Percentiles rank a stretch among this genome's conserved stretches.
Evolutionary conservation across 2,797 vertebrate species (phyloP).

Genomic region (Parauchenoglanis punctatus): DNA sequence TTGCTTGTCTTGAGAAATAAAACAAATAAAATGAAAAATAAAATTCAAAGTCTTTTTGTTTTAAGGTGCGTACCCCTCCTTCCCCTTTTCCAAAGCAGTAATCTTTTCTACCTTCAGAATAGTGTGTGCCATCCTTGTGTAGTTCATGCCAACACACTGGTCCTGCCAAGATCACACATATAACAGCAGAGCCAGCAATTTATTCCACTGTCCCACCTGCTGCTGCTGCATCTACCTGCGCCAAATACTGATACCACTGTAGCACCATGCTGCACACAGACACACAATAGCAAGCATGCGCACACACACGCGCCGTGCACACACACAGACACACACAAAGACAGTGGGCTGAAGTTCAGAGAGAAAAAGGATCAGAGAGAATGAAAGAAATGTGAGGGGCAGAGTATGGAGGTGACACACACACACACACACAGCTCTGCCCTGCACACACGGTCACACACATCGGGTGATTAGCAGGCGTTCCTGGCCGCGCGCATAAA

Average conservation of each 20-base stretch:
- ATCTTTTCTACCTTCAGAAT: slow-evolving; percentile 11
- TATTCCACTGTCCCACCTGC: slow-evolving; percentile 19
- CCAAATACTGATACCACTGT: slow-evolving; percentile 21
- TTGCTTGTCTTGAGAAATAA: neutral
- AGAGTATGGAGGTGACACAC: neutral
- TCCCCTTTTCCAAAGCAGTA: neutral
- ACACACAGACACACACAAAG: slow-evolving; percentile 8
- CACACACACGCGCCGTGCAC: neutral
- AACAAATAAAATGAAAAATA: neutral
- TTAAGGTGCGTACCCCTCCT: no score
- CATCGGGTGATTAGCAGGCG: slow-evolving; percentile 14
- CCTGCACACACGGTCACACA: slow-evolving; percentile 7
- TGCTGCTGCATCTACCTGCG: slow-evolving; percentile 22
- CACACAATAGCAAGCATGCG: neutral
- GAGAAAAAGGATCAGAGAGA: neutral
- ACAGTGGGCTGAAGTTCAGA: slow-evolving; percentile 5
- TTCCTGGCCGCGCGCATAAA: neutral
- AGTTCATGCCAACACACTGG: slow-evolving; percentile 20
- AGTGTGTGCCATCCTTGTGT: neutral
- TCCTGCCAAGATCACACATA: slow-evolving; percentile 21
- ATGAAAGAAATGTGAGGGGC: neutral
- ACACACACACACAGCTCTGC: neutral
- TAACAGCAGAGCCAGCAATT: slow-evolving; percentile 8
- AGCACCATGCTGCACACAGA: neutral
- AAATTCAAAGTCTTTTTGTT: neutral